Evolutionary conservation across 2,888 invertebrate genomes (phyloP), one percentile per base, ranked within the genome.

Genomic region (Theodoxus fluviatilis): DNA sequence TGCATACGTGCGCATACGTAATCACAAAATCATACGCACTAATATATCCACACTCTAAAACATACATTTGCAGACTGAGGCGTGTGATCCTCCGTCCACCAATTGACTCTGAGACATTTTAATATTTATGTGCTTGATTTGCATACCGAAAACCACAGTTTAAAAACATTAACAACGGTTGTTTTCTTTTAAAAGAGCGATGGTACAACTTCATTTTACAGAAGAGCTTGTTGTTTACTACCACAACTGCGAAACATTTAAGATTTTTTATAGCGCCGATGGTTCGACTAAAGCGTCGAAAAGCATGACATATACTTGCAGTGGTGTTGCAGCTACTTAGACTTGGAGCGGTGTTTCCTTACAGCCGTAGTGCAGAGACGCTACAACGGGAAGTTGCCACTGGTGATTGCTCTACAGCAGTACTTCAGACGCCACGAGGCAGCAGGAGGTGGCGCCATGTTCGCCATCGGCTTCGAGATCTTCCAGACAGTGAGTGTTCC

Each of bases 391-490:
- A 77, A 79, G 70, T 78, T 81, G 69, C 82, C 82, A n/a, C 63
- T 82, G 28, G 79, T 80, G 22, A 76, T 81, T 1, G 79, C 80
- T 40, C 72, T 82, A 22, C 70, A 80, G 49, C 82, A 82, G 65
- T 78, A 79, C 2, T 81, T 79, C 68, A 74, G 72, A 31, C 74
- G 81, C 12, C 75, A 77, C 40, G 77, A 79, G 28, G 79, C 78
- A 63, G 64, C 80, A 3, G 80, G 69, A 22, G 72, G 70, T 15
- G 59, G 57, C 25, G 67, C 67, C 59, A 61, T 75, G 2, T 71
- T 74, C 68, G 82, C 80, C 49, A 79, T 82, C 33, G 82, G 82
- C 25, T 81, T 82, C 67, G 82, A 82, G 74, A 75, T 81, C 18
- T 82, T 82, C 63, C 81, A 80, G 79, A n/a, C n/a, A n/a, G n/a